Base-by-base conservation (phyloP, 2,113 vertebrate species). In the Smithornis capensis region DNA sequence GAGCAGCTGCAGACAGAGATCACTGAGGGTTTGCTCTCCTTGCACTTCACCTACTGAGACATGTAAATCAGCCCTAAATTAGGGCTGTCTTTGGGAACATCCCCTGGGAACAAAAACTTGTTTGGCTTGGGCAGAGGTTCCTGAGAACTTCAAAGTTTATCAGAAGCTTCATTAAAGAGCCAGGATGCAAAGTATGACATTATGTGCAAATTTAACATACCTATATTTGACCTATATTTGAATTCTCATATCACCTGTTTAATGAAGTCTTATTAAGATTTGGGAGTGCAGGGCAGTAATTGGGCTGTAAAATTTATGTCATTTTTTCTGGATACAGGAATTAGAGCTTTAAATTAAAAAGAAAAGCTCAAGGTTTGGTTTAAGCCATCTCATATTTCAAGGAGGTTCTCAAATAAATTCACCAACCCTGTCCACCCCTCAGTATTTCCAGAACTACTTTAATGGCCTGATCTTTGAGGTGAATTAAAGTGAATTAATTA, bases 121-220 rank as follows among this genome's bases (percentile, higher is more conserved):
- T 87, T 92, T 73, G 57, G n/a, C 83, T 95, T 56, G 79, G 75
- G 17, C 75, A 64, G 22, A 53, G n/a, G 44, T n/a, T 71, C 75
- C 70, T 10, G 49, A 76, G 79, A 37, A 93, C 89, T 88, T 94
- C 89, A 90, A 95, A 95, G 94, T 73, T 96, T 95, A 95, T 96
- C 94, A 88, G 63, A 63, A 44, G 80, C 75, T 65, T 88, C 83
- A 93, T 83, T 90, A 57, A 35, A 52, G 55, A 25, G 17, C 31
- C 55, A 47, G 35, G n/a, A 92, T 85, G 83, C 79, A 92, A 95
- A 92, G 17, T 5, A 25, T 4, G 50, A 16, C 19, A 2, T 35
- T 6, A 73, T 5, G 47, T 57, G 67, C 52, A 49, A 83, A 81
- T 82, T 47, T 31, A 37, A 75, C 67, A n/a, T 59, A 24, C 2